Evolutionary conservation across 2,888 invertebrate species (phyloP), one percentile per base, ranked within the genome.

Genomic region (Schizotus pectinicornis): DNA sequence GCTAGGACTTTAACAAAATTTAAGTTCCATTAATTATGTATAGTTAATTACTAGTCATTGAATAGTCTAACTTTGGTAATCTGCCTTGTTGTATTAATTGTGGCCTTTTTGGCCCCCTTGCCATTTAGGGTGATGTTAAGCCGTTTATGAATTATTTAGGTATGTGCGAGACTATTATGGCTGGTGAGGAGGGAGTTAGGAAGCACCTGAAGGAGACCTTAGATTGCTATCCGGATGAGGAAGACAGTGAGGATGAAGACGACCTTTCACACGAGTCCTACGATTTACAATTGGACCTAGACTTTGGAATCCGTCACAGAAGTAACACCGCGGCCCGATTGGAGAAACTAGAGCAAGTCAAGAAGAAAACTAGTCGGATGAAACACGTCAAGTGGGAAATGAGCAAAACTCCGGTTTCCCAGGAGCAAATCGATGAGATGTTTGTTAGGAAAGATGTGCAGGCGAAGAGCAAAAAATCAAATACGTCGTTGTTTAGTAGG

Each of bases 81-180:
- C 6, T 56, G 11, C 22, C 22, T 3, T 22, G 22, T 22, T 22
- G 22, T 22, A 22, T 22, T 5, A 2, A 22, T 22, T 22, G 22
- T 22, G 22, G 5, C 5, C 22, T 22, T 22, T 2, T 22, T 22
- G 2, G 22, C 3, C 22, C 22, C 2, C 22, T 5, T 22, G 5
- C 22, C 22, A 33, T 56, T 49, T 63, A 13, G 7, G 12, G 11
- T 42, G 6, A 30, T 41, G 9, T 22, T 9, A 41, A 41, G 9
- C 11, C 5, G 22, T 22, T 5, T 22, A 22, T 22, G 22, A 22
- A 22, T 22, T 22, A 22, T 48, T 63, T 61, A 80, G 93, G 95
- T 55, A 89, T 95, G 84, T 95, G 95, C 79, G 96, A 97, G 79
- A 86, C 91, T 72, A 91, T 95, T 50, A 94, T 96, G 90, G 86